These are phyloP conservation scores for Trogon surrucura DNA, from an alignment of 2,113 vertebrate species.

Conservation along the genomic window DNA sequence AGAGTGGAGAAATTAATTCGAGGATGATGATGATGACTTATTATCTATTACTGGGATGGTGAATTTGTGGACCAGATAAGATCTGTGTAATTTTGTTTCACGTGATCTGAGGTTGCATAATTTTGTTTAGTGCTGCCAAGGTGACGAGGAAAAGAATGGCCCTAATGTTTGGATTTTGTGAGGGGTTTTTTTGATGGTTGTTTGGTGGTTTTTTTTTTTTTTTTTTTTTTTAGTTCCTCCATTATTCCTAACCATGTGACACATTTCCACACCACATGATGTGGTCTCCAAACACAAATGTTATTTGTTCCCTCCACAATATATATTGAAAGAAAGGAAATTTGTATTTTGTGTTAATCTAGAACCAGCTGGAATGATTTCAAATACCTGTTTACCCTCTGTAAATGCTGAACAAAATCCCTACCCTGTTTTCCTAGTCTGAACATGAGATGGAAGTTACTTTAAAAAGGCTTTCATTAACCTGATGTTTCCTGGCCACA, in stretches of 20 bases:
- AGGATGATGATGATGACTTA: neutral
- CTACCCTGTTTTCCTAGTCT: neutral
- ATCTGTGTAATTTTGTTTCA: neutral
- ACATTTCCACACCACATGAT: fast-evolving
- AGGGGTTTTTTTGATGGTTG: no score
- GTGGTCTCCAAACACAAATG: neutral
- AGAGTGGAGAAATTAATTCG: neutral
- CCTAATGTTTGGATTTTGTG: neutral
- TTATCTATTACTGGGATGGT: neutral
- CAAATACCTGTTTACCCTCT: neutral
- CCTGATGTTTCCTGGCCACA: neutral
- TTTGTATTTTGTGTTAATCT: neutral
- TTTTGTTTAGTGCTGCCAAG: neutral
- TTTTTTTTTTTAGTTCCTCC: neutral
- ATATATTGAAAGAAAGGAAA: neutral
- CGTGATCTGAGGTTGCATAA: neutral
- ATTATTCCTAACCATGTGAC: neutral
- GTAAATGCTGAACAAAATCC: neutral
- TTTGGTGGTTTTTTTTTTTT: no score
- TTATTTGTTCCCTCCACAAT: neutral
- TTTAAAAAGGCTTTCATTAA: neutral
- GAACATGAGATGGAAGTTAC: neutral
- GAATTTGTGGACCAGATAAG: neutral
- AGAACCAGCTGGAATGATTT: neutral
- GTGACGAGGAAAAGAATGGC: neutral